Evolutionary conservation across 37 sponge, comb jelly and placozoan species (phyloP).

Genomic region (Eunapius fragilis): DNA sequence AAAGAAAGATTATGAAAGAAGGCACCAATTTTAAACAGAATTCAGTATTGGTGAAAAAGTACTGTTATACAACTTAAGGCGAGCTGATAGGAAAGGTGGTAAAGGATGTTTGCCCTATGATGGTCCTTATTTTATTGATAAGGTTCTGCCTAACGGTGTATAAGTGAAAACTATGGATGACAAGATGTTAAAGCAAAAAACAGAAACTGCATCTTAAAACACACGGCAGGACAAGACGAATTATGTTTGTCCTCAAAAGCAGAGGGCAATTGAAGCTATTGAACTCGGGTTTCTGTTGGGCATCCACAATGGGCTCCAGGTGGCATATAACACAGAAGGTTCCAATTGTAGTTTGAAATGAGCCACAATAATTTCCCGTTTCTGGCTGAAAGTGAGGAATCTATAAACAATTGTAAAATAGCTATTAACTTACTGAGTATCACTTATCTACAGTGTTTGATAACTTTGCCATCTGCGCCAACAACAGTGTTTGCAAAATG

Average conservation of each 20-base stretch:
- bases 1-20: no score
- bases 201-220: not conserved
- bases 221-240: not conserved
- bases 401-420: not conserved
- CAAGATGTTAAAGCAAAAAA: no score
- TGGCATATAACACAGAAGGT: not conserved
- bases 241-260: not conserved
- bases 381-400: not conserved
- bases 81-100: no score
- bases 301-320: not conserved
- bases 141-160: no score
- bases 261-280: not conserved
- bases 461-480: not conserved
- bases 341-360: not conserved
- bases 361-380: not conserved
- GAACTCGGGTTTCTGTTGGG: not conserved
- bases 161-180: not conserved
- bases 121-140: no score
- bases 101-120: no score
- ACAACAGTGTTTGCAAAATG: not conserved
- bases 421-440: not conserved
- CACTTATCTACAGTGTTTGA: not conserved
- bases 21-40: no score
- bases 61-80: no score
- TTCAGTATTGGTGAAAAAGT: no score